Evolutionary conservation across 1,140 invertebrate genomes (phyloP), one percentile per base, ranked within the genome.

Genomic region (Himalopsyche phryganea): DNA sequence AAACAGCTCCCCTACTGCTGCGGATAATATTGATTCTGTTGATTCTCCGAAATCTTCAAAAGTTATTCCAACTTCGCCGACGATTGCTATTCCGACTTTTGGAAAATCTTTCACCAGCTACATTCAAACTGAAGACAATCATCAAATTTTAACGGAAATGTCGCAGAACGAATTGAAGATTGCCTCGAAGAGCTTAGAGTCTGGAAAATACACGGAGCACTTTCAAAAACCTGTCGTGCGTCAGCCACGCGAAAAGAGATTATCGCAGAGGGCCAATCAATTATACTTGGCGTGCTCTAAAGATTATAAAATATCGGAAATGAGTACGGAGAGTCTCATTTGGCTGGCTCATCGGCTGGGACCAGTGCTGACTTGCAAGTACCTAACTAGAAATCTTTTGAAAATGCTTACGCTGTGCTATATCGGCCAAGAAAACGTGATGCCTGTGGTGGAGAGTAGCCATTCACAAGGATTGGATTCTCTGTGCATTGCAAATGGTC

Each of bases 321-420:
- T 96, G 80, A 92, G 92, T 66, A 84, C 85, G 0, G 94, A 96
- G 68, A 95, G 90, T 68, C 77, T 97, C 0, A 85, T 93, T 38
- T 98, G 94, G 94, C 69, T 98, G 15, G 86, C 92, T 1, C 91
- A 96, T 76, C 83, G 94, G 63, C 75, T 98, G n/a, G 96, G 96
- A 0, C 96, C 96, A 0, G 91, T 98, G 18, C 79, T 98, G 5
- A 95, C 94, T 2, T 91, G 94, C 11, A 85, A 89, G 63, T 89
- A 92, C 77, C 79, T 98, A 17, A 92, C 94, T 0, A 81, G 91
- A 36, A 98, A 98, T 79, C 78, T 98, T 33, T 75, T 98, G 2
- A 85, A 94, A 64, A 96, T 98, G 89, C 74, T 98, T 10, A 91
- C 92, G 0, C 73, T 98, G 0, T 98, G 96, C 73, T 98, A 97